These are phyloP conservation scores for Steromphala cineraria DNA, from an alignment of 2,888 invertebrate species.

Conservation along the genomic window DNA sequence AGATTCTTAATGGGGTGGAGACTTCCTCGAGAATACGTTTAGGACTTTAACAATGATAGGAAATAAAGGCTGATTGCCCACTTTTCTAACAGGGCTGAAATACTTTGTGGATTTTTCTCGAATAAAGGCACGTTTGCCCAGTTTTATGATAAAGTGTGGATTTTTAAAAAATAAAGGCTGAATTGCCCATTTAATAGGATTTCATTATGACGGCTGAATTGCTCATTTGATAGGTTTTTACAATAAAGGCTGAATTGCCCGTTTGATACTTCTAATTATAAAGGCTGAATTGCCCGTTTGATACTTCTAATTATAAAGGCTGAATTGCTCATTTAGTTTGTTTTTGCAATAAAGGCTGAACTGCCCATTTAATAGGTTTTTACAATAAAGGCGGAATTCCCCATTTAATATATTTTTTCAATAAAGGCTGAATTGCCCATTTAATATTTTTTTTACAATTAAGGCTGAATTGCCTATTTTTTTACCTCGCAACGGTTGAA, in stretches of 20 bases:
- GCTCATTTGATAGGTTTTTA: not conserved
- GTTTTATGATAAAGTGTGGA: no score
- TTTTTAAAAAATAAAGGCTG: not conserved
- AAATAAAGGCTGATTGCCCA: not conserved
- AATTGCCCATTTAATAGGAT: not conserved
- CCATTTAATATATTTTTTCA: not conserved
- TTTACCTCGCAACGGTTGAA: not conserved
- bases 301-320: not conserved
- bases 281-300: not conserved
- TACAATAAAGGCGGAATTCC: not conserved
- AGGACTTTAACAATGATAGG: no score
- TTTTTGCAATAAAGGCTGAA: not conserved
- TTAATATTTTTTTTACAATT: not conserved
- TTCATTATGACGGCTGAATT: constrained; percentile 9
- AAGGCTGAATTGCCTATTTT: not conserved
- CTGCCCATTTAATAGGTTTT: not conserved
- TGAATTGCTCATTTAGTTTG: no score
- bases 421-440: constrained; percentile 25
- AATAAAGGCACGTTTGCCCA: no score
- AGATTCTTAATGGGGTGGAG: no score
- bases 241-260: not conserved
- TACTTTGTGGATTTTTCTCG: no score
- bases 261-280: not conserved
- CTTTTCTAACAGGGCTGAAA: no score
- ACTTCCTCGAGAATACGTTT: no score